These are phyloP conservation scores for Felis chaus DNA, from an alignment of 2,113 vertebrate genomes.

Conservation along the genomic window DNA sequence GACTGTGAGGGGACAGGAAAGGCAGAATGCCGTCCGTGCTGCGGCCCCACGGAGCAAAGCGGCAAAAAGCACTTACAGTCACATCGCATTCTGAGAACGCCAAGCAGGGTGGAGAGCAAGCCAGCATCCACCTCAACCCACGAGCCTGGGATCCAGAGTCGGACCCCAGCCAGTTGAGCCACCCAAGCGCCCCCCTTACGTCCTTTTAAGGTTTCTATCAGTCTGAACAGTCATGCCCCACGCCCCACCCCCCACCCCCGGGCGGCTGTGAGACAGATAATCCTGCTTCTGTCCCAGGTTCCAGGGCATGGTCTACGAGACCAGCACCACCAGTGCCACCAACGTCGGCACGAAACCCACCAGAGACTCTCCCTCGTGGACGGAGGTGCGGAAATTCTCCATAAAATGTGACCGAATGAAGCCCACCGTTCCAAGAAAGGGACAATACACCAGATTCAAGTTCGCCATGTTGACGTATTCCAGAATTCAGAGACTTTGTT, in stretches of 20 bases:
- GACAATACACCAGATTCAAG: too few relatives aligned
- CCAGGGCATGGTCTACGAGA: background rate
- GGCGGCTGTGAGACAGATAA: background rate
- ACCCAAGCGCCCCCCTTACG: background rate
- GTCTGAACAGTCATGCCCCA: background rate
- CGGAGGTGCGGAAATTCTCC: background rate
- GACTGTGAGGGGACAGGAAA: background rate
- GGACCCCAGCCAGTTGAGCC: rapidly evolving
- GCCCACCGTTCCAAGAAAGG: background rate
- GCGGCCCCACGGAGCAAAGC: too few relatives aligned
- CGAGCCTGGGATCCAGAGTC: background rate
- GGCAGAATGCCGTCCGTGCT: background rate
- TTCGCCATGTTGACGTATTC: too few relatives aligned
- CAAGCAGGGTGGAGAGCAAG: too few relatives aligned
- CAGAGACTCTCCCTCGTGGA: background rate
- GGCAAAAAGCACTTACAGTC: background rate
- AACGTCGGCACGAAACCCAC: too few relatives aligned
- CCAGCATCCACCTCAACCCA: background rate
- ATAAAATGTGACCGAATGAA: background rate
- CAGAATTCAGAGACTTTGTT: background rate
- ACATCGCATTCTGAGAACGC: background rate
- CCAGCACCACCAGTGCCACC: background rate
- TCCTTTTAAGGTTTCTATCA: background rate
- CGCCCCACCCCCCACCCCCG: background rate
- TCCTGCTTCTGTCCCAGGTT: rapidly evolving